Evolutionary conservation across 30 jellyfish, hydroid and myxozoan genomes (phyloP).

Genomic region (Turritopsis rubra): DNA sequence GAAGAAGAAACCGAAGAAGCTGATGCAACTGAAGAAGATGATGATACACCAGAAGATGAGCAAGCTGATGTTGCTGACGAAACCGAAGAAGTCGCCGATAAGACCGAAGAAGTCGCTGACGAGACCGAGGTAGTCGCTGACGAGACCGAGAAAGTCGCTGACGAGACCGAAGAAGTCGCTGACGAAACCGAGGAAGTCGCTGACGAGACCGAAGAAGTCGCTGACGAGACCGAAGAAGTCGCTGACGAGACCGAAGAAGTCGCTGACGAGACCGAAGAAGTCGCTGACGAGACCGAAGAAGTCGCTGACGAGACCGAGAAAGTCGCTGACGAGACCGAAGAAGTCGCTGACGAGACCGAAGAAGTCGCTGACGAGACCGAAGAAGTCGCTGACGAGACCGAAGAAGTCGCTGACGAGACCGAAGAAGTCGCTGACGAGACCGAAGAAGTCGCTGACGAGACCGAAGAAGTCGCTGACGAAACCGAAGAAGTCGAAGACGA

Average conservation of each 20-base stretch:
- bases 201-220: background rate
- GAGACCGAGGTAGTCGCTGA: slow-evolving; percentile 14
- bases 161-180: slow-evolving; percentile 14
- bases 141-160: slow-evolving; percentile 23
- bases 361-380: background rate
- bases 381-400: background rate
- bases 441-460: background rate
- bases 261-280: background rate
- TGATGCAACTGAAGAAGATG: too few species aligned
- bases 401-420: background rate
- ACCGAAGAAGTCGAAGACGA: slow-evolving; percentile 21
- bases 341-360: background rate
- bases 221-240: background rate
- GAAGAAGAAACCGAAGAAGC: background rate
- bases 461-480: background rate
- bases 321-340: background rate
- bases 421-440: background rate
- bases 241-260: background rate
- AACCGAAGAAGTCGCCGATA: background rate
- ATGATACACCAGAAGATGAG: background rate
- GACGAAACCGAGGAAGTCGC: slow-evolving; percentile 8
- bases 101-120: background rate
- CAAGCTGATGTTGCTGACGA: background rate
- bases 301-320: background rate
- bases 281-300: background rate